Conservation (phyloP, 2,888 invertebrate genomes). For the Drepanosiphum platanoidis region DNA sequence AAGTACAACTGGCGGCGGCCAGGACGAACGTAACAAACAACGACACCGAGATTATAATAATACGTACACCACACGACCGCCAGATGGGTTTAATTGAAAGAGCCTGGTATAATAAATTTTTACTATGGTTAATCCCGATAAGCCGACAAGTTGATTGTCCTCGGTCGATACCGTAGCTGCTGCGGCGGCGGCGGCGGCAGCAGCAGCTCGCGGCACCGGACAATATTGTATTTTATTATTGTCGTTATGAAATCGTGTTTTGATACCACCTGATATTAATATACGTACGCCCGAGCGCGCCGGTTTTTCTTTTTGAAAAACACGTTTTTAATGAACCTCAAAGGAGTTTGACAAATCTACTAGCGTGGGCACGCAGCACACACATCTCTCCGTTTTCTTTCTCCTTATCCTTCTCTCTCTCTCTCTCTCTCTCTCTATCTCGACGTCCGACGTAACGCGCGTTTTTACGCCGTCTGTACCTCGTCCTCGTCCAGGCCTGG, state of each 20-base stretch:
- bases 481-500: conserved; percentile 9
- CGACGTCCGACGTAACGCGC: conserved; percentile 4
- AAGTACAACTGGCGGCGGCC: background rate
- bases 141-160: conserved; percentile 61
- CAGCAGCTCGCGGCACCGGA: background rate
- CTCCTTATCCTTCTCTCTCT: background rate
- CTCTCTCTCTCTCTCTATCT: background rate
- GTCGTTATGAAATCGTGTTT: conserved; percentile 52
- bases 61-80: conserved; percentile 2
- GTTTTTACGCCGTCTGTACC: conserved; percentile 34
- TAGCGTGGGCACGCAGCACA: conserved; percentile 44
- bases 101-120: conserved; percentile 43
- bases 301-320: conserved; percentile 55
- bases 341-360: conserved; percentile 61
- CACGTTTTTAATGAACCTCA: conserved; percentile 61
- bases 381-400: background rate
- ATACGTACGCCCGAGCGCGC: conserved; percentile 30
- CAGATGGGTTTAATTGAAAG: conserved; percentile 59
- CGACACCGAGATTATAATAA: conserved; percentile 39
- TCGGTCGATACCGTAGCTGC: background rate
- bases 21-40: background rate
- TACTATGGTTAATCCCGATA: conserved; percentile 57
- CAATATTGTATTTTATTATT: conserved; percentile 53
- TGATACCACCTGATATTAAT: conserved; percentile 49
- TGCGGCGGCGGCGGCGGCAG: background rate